Conservation (phyloP, 2,888 invertebrate species). For the Troides oblongomaculatus region DNA sequence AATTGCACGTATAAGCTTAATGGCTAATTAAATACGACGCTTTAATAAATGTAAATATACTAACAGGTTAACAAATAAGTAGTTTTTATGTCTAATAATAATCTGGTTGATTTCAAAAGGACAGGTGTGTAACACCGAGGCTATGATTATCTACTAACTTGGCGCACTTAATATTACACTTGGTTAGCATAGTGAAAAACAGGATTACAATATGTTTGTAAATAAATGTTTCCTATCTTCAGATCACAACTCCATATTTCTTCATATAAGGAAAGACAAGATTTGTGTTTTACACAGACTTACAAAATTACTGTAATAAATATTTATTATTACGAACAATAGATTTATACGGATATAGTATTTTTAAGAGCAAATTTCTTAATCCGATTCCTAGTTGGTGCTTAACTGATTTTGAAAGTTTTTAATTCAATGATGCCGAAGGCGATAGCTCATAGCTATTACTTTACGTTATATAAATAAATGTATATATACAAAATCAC, state of each 20-base stretch:
- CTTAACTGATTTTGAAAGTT: too few relatives aligned
- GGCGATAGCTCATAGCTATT: too few relatives aligned
- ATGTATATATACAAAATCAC: too few relatives aligned
- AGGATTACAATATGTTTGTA: not conserved
- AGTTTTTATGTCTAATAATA: conserved; percentile 6
- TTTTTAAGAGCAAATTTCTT: too few relatives aligned
- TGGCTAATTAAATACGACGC: not conserved
- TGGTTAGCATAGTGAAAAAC: not conserved
- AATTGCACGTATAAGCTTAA: not conserved
- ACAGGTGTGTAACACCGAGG: conserved; percentile 9
- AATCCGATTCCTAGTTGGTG: too few relatives aligned
- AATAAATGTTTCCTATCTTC: not conserved
- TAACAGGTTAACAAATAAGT: not conserved
- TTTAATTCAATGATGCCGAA: too few relatives aligned
- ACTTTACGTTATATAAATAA: too few relatives aligned
- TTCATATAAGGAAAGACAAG: not conserved
- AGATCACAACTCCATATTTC: not conserved
- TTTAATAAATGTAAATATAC: not conserved
- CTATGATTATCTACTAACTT: conserved; percentile 13
- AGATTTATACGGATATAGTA: too few relatives aligned
- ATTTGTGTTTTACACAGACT: not conserved
- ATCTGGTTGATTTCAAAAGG: not conserved
- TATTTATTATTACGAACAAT: too few relatives aligned
- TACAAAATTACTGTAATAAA: not conserved
- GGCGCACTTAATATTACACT: not conserved